Percentiles rank a stretch among this genome's conserved stretches.
Conservation (phyloP, 1,140 invertebrate genomes). For the Agraylea sexmaculata region DNA sequence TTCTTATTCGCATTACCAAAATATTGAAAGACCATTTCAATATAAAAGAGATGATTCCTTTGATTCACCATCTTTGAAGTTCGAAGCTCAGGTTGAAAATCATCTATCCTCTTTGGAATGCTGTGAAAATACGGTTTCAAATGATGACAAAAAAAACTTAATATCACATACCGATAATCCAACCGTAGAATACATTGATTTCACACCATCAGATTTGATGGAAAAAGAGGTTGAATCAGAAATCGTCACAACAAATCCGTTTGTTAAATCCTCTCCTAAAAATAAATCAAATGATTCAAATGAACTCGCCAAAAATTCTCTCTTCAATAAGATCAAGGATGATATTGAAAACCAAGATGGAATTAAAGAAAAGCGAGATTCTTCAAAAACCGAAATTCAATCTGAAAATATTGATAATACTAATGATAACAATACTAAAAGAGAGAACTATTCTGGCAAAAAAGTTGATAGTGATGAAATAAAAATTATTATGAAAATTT, state of each 20-base stretch:
- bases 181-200: not conserved
- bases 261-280: constrained; percentile 2
- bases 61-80: constrained; percentile 18
- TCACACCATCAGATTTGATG: not conserved
- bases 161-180: not conserved
- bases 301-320: constrained; percentile 29
- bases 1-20: constrained; percentile 14
- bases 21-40: constrained; percentile 4
- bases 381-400: not conserved
- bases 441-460: constrained; percentile 39
- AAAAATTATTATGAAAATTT: constrained; percentile 79
- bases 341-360: constrained; percentile 7
- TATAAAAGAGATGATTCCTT: constrained; percentile 12
- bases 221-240: constrained; percentile 5
- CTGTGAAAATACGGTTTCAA: constrained; percentile 9
- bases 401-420: not conserved
- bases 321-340: constrained; percentile 31
- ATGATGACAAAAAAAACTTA: not conserved
- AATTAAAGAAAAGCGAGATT: not conserved
- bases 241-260: constrained; percentile 10
- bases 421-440: constrained; percentile 21
- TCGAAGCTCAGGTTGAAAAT: constrained; percentile 18
- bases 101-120: constrained; percentile 14
- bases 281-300: constrained; percentile 19
- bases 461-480: constrained; percentile 84